These are phyloP conservation scores for Rhea pennata DNA, from an alignment of 2,113 vertebrate genomes.

Conservation along the genomic window DNA sequence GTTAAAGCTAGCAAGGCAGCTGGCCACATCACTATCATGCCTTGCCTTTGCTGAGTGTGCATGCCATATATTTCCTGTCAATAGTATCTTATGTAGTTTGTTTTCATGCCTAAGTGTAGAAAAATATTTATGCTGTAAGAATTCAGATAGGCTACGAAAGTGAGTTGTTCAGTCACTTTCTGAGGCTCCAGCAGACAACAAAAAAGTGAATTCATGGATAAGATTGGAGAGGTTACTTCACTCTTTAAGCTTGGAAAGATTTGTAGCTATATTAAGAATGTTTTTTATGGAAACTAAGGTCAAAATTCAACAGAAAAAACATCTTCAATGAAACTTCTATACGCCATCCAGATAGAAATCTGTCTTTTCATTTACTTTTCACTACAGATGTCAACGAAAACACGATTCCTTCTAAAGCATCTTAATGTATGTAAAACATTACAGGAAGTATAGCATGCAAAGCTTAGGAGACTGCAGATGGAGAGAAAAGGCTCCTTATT, in stretches of 20 bases:
- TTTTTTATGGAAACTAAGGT: not conserved
- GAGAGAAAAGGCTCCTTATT: slow-evolving; percentile 72
- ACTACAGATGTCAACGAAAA: slow-evolving; percentile 62
- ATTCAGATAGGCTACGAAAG: rapidly evolving
- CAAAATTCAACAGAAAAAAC: not conserved
- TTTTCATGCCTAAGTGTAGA: not conserved
- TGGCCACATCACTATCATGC: rapidly evolving
- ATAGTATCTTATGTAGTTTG: not conserved
- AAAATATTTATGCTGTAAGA: not conserved
- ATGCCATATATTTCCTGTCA: rapidly evolving
- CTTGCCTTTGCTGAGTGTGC: not conserved
- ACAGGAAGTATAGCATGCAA: not conserved
- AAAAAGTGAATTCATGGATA: not conserved
- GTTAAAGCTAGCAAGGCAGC: not conserved
- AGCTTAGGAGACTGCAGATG: slow-evolving; percentile 66
- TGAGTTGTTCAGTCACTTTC: not conserved
- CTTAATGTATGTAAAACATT: slow-evolving; percentile 64
- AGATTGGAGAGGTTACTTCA: not conserved
- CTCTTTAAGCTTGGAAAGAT: not conserved
- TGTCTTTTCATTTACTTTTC: slow-evolving; percentile 56
- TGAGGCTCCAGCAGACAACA: not conserved
- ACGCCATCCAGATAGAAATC: slow-evolving; percentile 16
- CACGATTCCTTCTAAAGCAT: slow-evolving; percentile 41
- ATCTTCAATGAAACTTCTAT: slow-evolving; percentile 43
- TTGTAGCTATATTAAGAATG: not conserved